These are phyloP conservation scores for Ethmia dodecea DNA, from an alignment of 2,888 invertebrate species.

Conservation along the genomic window DNA sequence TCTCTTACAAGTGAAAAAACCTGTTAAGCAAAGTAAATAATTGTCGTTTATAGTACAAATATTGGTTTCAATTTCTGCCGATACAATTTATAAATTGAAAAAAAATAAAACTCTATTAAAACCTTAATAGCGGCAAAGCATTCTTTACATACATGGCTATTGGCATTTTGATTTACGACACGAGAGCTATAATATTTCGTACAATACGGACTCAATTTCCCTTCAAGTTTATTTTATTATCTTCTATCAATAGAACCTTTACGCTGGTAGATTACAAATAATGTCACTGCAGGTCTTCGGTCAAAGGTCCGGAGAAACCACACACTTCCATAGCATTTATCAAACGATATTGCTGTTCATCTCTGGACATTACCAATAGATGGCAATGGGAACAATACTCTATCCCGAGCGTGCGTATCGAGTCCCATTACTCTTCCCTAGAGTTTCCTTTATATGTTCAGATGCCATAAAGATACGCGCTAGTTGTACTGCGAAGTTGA, in stretches of 20 bases:
- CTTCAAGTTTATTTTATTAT: neutral
- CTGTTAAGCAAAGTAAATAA: too few relatives aligned
- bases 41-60: too few relatives aligned
- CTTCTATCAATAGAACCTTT: constrained; percentile 7
- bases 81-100: neutral
- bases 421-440: constrained; percentile 58
- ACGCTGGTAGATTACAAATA: constrained; percentile 23
- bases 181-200: neutral
- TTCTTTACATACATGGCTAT: too few relatives aligned
- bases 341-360: constrained; percentile 44
- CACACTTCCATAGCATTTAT: constrained; percentile 41
- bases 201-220: constrained; percentile 8
- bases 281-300: constrained; percentile 33
- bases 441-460: constrained; percentile 65
- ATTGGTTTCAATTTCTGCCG: neutral
- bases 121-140: too few relatives aligned
- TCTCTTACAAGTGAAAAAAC: too few relatives aligned
- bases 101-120: too few relatives aligned
- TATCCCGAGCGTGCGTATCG: constrained; percentile 55
- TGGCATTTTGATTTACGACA: neutral
- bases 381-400: constrained; percentile 48
- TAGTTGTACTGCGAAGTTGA: constrained; percentile 44
- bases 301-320: constrained; percentile 36
- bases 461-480: constrained; percentile 66
- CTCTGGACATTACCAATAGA: constrained; percentile 35